Base-by-base conservation (phyloP, 2,888 invertebrate genomes). In the Sycophila texana region DNA sequence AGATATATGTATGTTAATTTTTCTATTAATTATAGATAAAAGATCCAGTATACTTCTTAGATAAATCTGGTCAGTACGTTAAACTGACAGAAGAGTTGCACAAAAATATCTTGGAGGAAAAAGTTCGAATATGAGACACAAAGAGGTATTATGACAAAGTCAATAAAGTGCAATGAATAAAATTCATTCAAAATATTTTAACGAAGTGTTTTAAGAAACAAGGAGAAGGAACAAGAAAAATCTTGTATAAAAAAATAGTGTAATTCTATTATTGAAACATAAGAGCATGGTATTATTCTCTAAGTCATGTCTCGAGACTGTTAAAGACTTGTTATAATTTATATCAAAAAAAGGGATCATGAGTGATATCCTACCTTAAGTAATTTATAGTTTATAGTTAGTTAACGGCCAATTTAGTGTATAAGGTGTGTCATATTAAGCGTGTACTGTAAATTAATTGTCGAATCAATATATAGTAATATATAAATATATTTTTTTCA, bases 41-140 rank as follows among this genome's bases (percentile, higher is more conserved):
- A 83, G 97, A 97, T 87, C 93, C 93, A 58, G 89, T 98, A 58
- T 98, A 93, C 91, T 95, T 95, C 90, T 92, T 94, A 77, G 92
- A 93, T 82, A 91, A 90, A 72, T 89, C 91, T 66, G 92, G 92
- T 5, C 92, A 84, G 58, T 95, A 94, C 88, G 91, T 92, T 61
- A 92, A 92, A 47, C 87, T 95, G 81, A 93, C 93, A n/a, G 91
- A 92, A 63, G 91, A 93, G 78, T 89, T 94, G 20, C 94, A 93
- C 89, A 90, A 89, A 26, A 93, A 94, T 84, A 94, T 95, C 80
- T 5, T 84, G 16, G 77, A 84, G 18, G 86, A 83, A 74, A 86
- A 84, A 81, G 68, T 86, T 67, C 84, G 86, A 49, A 58, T 80
- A 53, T 80, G 39, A 39, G 10, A 7, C 39, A 76, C 70, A 47